Percentiles rank a stretch among this genome's conserved stretches.
These are phyloP conservation scores for Setophaga coronata DNA, from an alignment of 2,113 vertebrate genomes.

Conservation along the genomic window DNA sequence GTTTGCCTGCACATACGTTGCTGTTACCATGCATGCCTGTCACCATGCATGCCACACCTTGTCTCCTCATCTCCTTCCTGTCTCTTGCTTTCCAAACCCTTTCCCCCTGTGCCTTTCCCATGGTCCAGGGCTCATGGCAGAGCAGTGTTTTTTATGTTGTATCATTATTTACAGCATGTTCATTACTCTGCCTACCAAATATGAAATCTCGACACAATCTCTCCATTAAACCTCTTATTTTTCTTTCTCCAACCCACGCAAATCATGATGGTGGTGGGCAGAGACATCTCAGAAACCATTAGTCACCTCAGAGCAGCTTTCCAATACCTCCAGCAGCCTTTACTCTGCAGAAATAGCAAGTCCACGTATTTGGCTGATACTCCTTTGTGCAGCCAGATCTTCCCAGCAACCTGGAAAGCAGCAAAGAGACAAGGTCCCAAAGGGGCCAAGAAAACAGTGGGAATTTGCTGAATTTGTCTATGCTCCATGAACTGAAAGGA, in stretches of 20 bases:
- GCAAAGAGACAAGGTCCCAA: background rate
- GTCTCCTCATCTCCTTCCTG: background rate
- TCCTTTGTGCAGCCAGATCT: constrained; percentile 44
- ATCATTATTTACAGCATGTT: background rate
- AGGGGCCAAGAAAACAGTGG: background rate
- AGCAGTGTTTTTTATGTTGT: background rate
- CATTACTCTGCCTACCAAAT: background rate
- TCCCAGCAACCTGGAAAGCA: background rate
- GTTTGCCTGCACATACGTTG: background rate
- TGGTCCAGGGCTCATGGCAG: background rate
- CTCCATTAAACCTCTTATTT: background rate
- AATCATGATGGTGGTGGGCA: background rate
- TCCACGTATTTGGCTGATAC: constrained; percentile 6
- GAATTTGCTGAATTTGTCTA: background rate
- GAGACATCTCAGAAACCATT: constrained; percentile 18
- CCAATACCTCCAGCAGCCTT: background rate
- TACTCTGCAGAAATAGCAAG: background rate
- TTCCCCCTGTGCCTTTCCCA: background rate
- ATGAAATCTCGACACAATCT: background rate
- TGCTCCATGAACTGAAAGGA: background rate
- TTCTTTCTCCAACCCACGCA: background rate
- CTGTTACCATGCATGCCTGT: constrained; percentile 60
- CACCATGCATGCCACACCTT: constrained; percentile 53
- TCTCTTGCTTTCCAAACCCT: background rate
- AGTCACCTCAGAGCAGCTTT: constrained; percentile 18